Conservation (phyloP, 1,140 invertebrate species). For the Drosophila varians region DNA sequence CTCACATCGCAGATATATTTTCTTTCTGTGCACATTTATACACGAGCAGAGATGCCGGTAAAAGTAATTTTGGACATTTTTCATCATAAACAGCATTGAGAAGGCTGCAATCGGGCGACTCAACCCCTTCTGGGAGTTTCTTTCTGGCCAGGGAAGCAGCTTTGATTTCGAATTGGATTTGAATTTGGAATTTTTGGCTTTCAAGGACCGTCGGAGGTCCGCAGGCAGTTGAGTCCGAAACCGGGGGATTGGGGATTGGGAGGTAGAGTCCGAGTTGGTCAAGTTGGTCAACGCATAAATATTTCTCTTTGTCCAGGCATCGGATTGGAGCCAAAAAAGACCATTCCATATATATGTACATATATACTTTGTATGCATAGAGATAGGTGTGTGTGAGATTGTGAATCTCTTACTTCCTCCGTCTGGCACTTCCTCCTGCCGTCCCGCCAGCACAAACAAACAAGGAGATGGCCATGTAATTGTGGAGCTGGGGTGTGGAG, state of each 20-base stretch:
- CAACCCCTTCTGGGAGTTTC: slow-evolving; percentile 31
- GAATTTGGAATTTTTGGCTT: slow-evolving; percentile 79
- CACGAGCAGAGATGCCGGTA: slow-evolving; percentile 29
- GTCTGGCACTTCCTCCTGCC: slow-evolving; percentile 19
- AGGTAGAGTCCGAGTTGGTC: slow-evolving; percentile 34
- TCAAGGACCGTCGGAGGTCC: slow-evolving; percentile 37
- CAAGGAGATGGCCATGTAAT: slow-evolving; percentile 3
- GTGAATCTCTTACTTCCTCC: slow-evolving; percentile 1
- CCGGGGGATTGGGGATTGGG: slow-evolving; percentile 6
- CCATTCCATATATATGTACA: slow-evolving; percentile 14
- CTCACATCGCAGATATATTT: neutral
- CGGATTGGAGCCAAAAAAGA: slow-evolving; percentile 40
- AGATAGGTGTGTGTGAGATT: slow-evolving; percentile 7
- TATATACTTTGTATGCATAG: neutral
- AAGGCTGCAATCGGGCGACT: slow-evolving; percentile 22
- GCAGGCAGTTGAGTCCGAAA: slow-evolving; percentile 24
- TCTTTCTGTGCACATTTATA: neutral
- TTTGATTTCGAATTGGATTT: slow-evolving; percentile 81
- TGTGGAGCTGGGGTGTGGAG: neutral
- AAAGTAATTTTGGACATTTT: slow-evolving; percentile 77
- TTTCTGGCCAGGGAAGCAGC: slow-evolving; percentile 27
- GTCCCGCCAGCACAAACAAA: slow-evolving; percentile 51
- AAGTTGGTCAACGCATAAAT: slow-evolving; percentile 74
- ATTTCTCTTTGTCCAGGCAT: slow-evolving; percentile 72
- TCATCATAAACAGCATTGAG: slow-evolving; percentile 68